Evolutionary conservation across 2,113 vertebrate genomes (phyloP), one percentile per base, ranked within the genome.

Genomic region (Salminus brasiliensis): DNA sequence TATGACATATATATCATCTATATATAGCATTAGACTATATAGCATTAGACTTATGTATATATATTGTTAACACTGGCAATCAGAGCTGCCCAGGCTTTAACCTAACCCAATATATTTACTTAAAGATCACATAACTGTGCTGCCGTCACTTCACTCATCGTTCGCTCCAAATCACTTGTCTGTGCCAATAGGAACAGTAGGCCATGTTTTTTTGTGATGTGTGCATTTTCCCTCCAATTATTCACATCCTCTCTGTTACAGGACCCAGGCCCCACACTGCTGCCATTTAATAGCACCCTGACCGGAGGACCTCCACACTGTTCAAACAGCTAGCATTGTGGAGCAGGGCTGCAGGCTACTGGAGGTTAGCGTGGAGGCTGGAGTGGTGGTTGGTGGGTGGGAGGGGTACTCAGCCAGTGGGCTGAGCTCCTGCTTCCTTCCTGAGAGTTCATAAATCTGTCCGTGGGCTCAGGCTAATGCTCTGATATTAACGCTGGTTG

Each of bases 371-470:
- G 36, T 27, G n/a, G 21, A 32, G 49, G 55, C 11, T 11, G 65
- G 49, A 53, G 29, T 45, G 27, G 49, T 27, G 18, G 27, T 18
- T 41, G 12, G 27, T 25, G 65, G 90, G 90, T 41, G 12, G 27
- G 30, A 59, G 90, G 90, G 86, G 89, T 90, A 91, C 90, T n/a
- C 52, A 39, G 7, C 60, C 90, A 88, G 88, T 93, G 88, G 90
- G 73, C 78, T 90, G 88, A 83, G 88, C 85, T 81, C 71, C 66
- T 81, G 87, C 84, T 90, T 91, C 88, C 92, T 93, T 92, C 92
- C 92, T 91, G 89, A 85, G 85, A 84, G 86, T 88, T 89, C 87
- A 92, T 93, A 93, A 93, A 93, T 93, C 91, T 92, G 89, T 93
- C 91, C 82, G 43, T 89, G 83, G 71, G 67, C 82, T 83, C 76